Evolutionary conservation across 2,113 vertebrate species (phyloP), one percentile per base, ranked within the genome.

Genomic region (Dicentrarchus labrax): DNA sequence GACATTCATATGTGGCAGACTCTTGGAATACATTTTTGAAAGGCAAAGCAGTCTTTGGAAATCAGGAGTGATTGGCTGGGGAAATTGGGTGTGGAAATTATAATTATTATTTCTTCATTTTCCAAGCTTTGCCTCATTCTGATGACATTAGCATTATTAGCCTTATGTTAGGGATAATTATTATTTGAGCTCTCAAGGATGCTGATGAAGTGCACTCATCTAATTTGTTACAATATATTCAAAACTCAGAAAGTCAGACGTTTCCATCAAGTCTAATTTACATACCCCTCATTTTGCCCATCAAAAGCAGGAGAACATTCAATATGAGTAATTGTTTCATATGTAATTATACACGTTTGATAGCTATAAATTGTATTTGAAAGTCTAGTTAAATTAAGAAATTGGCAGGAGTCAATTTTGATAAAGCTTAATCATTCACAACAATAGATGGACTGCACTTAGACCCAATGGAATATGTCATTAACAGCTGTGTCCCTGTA

Each of bases 41-140:
- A 71, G 79, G 68, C 45, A 81, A 72, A 82, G 64, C 57, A 76
- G 71, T 85, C 87, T 78, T 80, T 89, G 85, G 78, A 82, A 92
- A 87, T 83, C 86, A 86, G 68, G 57, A 82, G 64, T 87, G 87
- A 92, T 87, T 90, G 88, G 75, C 83, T 77, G 78, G 83, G 83
- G 90, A 92, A 93, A 93, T 93, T 89, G 83, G 83, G 74, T 85
- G 87, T 86, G 84, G 82, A 93, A 94, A 93, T 89, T 89, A 59
- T 82, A 85, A 91, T 92, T 71, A 93, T 92, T 82, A 84, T 93
- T 91, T 92, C 79, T 89, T 83, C 57, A 87, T 90, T 92, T 89
- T 82, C 80, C 62, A 50, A 88, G 73, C 77, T 87, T 92, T 89
- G 64, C 47, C 45, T 87, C 62, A 60, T 89, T 89, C 78, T 84